Evolutionary conservation across 1,140 invertebrate genomes (phyloP).

Genomic region (Drosophila yakuba): DNA sequence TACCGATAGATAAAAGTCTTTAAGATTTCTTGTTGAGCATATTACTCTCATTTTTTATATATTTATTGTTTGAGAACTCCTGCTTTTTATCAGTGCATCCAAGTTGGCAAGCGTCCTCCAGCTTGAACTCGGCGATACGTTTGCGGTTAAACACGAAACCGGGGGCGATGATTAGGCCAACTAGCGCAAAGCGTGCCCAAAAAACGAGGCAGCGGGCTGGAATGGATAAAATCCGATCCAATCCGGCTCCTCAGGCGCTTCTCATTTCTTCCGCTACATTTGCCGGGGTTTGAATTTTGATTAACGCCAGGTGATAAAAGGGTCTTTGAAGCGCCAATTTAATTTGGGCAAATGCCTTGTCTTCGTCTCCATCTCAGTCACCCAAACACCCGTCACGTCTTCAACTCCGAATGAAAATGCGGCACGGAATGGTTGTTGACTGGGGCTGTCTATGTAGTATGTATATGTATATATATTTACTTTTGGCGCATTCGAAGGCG

Average conservation of each 20-base stretch:
- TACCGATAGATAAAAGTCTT: no score
- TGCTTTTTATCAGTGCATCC: slow-evolving; percentile 2
- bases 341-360: slow-evolving; percentile 45
- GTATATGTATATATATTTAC: background rate
- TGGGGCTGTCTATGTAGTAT: background rate
- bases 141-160: slow-evolving; percentile 48
- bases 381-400: slow-evolving; percentile 37
- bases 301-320: slow-evolving; percentile 69
- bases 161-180: slow-evolving; percentile 57
- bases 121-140: slow-evolving; percentile 8
- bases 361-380: background rate
- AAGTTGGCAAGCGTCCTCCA: slow-evolving; percentile 5
- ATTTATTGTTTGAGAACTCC: background rate
- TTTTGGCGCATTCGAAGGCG: slow-evolving; percentile 17
- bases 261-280: slow-evolving; percentile 67
- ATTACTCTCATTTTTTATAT: no score
- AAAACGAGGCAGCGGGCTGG: slow-evolving; percentile 35
- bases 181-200: slow-evolving; percentile 22
- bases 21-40: no score
- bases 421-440: slow-evolving; percentile 30
- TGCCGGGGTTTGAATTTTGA: slow-evolving; percentile 60
- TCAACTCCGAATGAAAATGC: slow-evolving; percentile 40
- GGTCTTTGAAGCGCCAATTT: slow-evolving; percentile 56
- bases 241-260: slow-evolving; percentile 51
- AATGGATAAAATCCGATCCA: slow-evolving; percentile 43